Evolutionary conservation across 2,113 vertebrate species (phyloP).

Genomic region (Damaliscus lunatus): DNA sequence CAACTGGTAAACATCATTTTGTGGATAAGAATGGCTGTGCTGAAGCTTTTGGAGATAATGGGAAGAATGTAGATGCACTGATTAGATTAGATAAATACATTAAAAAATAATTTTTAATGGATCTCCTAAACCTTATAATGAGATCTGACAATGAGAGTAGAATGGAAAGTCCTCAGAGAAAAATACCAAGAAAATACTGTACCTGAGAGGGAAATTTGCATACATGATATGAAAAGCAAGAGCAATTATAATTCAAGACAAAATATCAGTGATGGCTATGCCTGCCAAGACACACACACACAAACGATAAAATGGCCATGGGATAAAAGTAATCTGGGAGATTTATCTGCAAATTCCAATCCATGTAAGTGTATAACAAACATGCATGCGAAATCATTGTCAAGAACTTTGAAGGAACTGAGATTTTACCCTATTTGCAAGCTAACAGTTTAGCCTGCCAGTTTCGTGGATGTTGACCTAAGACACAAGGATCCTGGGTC

Average conservation of each 20-base stretch:
- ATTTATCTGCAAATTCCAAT: not conserved
- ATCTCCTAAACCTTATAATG: not conserved
- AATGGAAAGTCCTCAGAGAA: not conserved
- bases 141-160: not conserved
- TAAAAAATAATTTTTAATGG: slow-evolving; percentile 7
- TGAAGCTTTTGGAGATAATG: not conserved
- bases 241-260: not conserved
- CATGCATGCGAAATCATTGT: not conserved
- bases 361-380: not conserved
- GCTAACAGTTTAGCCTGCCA: not conserved
- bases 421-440: not conserved
- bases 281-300: not conserved
- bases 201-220: not conserved
- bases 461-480: not conserved
- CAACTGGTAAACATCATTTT: not conserved
- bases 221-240: not conserved
- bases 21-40: not conserved
- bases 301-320: not conserved
- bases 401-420: not conserved
- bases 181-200: slow-evolving; percentile 1
- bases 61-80: not conserved
- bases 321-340: not conserved
- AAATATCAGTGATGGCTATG: not conserved
- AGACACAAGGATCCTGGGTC: not conserved
- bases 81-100: not conserved